Evolutionary conservation across 2,888 invertebrate species (phyloP).

Genomic region (Cabera pusaria): DNA sequence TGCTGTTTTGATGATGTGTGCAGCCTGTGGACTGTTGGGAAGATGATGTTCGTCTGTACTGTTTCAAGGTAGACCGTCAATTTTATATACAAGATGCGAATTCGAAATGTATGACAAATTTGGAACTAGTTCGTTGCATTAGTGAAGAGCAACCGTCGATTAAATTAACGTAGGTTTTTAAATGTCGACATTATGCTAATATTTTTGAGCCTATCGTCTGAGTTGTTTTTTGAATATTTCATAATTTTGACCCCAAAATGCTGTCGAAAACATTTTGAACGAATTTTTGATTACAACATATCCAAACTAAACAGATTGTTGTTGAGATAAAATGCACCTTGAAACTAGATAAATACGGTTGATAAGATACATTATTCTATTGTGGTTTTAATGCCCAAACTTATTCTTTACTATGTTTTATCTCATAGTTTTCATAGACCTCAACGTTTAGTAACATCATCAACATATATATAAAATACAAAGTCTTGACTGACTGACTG

Average conservation of each 20-base stretch:
- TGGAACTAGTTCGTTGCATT: constrained; percentile 42
- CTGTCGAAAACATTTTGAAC: too few relatives aligned
- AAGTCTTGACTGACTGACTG: too few relatives aligned
- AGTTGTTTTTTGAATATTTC: constrained; percentile 20
- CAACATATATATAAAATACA: too few relatives aligned
- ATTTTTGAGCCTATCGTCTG: constrained; percentile 6
- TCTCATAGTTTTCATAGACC: too few relatives aligned
- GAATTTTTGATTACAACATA: too few relatives aligned
- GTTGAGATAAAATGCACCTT: too few relatives aligned
- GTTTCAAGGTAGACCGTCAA: constrained; percentile 44
- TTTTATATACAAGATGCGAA: constrained; percentile 60
- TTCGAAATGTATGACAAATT: constrained; percentile 47
- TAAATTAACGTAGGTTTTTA: constrained; percentile 22
- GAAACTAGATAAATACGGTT: too few relatives aligned
- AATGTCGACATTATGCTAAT: constrained; percentile 31
- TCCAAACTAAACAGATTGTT: too few relatives aligned
- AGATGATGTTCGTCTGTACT: constrained; percentile 47
- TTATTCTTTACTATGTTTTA: too few relatives aligned
- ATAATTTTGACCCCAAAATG: neutral
- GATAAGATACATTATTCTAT: too few relatives aligned
- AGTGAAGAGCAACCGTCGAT: constrained; percentile 37
- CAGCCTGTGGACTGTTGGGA: constrained; percentile 41
- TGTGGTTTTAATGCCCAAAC: too few relatives aligned
- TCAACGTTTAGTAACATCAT: too few relatives aligned
- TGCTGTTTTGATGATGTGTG: constrained; percentile 36